phyloP scores from a whole-genome alignment of 2,888 invertebrate genomes.

The Schizotus pectinicornis region DNA sequence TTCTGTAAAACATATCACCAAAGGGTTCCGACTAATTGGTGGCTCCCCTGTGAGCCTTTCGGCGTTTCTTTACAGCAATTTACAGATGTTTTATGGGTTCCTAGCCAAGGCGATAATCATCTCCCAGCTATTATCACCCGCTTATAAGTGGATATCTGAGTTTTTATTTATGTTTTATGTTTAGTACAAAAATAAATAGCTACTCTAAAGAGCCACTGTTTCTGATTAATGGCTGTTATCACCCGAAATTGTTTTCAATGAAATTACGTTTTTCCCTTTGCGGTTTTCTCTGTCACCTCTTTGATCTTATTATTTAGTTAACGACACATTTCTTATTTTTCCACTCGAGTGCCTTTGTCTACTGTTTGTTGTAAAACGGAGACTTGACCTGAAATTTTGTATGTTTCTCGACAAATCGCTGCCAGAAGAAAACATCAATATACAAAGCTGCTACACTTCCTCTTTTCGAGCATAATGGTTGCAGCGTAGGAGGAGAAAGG shows the following conservation, averaged over 20 bases:
- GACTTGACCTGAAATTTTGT: conserved; percentile 37
- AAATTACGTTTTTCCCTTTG: too few relatives aligned
- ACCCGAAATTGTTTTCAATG: too few relatives aligned
- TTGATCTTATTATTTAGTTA: too few relatives aligned
- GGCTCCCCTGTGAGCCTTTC: conserved; percentile 8
- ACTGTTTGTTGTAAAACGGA: conserved; percentile 9
- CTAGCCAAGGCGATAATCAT: conserved; percentile 9
- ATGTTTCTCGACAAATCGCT: conserved; percentile 37
- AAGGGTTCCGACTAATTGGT: conserved; percentile 8
- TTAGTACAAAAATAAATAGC: too few relatives aligned
- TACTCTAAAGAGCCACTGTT: too few relatives aligned
- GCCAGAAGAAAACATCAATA: conserved; percentile 40
- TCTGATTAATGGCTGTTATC: too few relatives aligned
- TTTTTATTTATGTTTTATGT: too few relatives aligned
- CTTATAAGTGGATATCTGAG: too few relatives aligned
- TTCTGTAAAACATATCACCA: conserved; percentile 4
- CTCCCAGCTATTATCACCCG: conserved; percentile 5
- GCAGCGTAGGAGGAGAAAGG: conserved; percentile 25
- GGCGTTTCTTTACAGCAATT: conserved; percentile 7
- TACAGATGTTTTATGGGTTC: conserved; percentile 11
- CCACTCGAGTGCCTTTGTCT: not conserved
- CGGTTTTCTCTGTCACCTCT: too few relatives aligned
- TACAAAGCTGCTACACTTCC: conserved; percentile 47
- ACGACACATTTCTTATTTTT: too few relatives aligned
- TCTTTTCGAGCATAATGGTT: conserved; percentile 17